Conservation (phyloP, 2,797 vertebrate genomes). For the Cottoperca gobio region DNA sequence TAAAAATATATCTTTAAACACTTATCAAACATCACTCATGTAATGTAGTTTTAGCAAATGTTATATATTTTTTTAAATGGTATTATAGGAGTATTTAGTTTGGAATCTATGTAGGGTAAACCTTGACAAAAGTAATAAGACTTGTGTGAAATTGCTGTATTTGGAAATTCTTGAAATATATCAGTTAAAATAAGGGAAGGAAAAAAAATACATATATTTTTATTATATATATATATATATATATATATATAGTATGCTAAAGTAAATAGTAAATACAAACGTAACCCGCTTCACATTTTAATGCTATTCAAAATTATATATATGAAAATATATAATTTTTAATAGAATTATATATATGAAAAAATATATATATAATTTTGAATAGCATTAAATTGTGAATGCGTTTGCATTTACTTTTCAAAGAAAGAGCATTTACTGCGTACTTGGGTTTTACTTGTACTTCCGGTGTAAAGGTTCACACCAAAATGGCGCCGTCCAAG, state of each 20-base stretch:
- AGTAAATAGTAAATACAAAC: too few species aligned
- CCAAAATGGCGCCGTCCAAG: conserved; percentile 87
- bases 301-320: too few species aligned
- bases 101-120: neutral
- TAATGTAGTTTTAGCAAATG: neutral
- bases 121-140: neutral
- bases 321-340: too few species aligned
- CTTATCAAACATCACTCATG: neutral
- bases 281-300: too few species aligned
- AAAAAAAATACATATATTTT: neutral
- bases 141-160: too few species aligned
- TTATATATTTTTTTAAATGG: neutral
- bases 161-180: neutral
- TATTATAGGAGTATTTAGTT: neutral
- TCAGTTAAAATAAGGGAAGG: neutral
- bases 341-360: too few species aligned
- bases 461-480: conserved; percentile 68
- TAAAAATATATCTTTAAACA: neutral
- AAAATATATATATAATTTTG: too few species aligned
- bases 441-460: neutral
- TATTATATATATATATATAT: neutral
- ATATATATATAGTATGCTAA: too few species aligned
- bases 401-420: too few species aligned
- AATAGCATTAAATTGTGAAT: too few species aligned
- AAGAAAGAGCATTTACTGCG: neutral